A percentile compares a stretch with the other conserved stretches of the same genome.
Evolutionary conservation across 2,113 vertebrate species (phyloP).

Genomic region (Peucedramus taeniatus): DNA sequence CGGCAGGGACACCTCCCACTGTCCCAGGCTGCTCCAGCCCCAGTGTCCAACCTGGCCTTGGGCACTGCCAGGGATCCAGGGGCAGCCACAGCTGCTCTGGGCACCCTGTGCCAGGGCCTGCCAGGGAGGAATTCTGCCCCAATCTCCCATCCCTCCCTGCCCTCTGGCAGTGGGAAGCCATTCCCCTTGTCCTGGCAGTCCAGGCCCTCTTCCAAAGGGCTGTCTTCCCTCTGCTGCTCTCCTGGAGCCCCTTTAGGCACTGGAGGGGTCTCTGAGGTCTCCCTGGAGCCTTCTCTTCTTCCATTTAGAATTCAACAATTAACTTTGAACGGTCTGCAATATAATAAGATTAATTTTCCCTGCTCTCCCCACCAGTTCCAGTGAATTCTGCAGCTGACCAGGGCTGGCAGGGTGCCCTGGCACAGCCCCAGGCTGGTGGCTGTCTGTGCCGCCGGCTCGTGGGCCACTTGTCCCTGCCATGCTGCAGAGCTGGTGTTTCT

Average conservation of each 20-base stretch:
- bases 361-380: neutral
- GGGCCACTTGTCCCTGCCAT: neutral
- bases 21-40: neutral
- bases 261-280: neutral
- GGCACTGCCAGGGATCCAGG: neutral
- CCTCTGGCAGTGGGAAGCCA: neutral
- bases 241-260: neutral
- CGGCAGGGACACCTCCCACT: neutral
- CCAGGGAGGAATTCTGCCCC: fast-evolving
- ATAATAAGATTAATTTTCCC: neutral
- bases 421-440: neutral
- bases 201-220: neutral
- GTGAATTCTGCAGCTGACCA: neutral
- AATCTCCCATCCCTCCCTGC: fast-evolving
- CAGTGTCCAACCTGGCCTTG: neutral
- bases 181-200: neutral
- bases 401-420: neutral
- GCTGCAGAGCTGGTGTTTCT: neutral
- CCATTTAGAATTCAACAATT: neutral
- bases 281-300: neutral
- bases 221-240: neutral
- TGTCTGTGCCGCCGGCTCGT: fast-evolving
- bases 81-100: neutral
- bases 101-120: neutral
- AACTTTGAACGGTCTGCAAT: neutral